These are phyloP conservation scores for Neoaliturus tenellus DNA, from an alignment of 2,888 invertebrate genomes.

Conservation along the genomic window DNA sequence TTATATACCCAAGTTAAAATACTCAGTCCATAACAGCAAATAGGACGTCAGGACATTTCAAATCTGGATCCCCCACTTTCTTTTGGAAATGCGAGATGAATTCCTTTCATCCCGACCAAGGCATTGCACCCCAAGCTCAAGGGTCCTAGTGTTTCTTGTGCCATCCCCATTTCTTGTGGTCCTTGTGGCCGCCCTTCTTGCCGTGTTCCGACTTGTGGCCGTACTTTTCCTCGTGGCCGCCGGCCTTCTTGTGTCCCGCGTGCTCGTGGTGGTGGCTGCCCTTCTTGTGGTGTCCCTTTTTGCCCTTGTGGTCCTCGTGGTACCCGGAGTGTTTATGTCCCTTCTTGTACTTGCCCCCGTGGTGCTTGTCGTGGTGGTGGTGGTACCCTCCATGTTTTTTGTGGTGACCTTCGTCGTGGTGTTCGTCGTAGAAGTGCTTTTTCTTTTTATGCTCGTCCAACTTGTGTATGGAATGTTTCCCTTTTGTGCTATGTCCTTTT, in stretches of 20 bases:
- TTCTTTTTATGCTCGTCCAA: slow-evolving; percentile 91
- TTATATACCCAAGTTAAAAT: too few species aligned
- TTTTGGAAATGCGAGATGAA: too few species aligned
- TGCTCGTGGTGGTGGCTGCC: slow-evolving; percentile 88
- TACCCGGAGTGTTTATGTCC: slow-evolving; percentile 87
- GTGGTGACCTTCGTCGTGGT: slow-evolving; percentile 88
- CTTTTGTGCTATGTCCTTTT: slow-evolving; percentile 91
- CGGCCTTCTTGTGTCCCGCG: slow-evolving; percentile 86
- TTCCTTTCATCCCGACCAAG: too few species aligned
- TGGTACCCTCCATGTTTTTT: slow-evolving; percentile 87
- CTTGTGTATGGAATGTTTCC: slow-evolving; percentile 90
- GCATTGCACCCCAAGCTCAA: too few species aligned
- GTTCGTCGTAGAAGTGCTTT: slow-evolving; percentile 91
- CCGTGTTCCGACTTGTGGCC: slow-evolving; percentile 84
- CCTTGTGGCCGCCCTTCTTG: slow-evolving; percentile 87
- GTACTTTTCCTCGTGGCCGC: slow-evolving; percentile 86
- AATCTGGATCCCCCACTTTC: too few species aligned
- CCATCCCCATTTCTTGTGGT: slow-evolving; percentile 87
- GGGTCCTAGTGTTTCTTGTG: slow-evolving; percentile 72
- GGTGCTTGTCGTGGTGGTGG: slow-evolving; percentile 87
- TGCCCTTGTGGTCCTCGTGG: slow-evolving; percentile 86
- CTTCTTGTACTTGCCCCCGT: slow-evolving; percentile 88
- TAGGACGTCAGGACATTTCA: too few species aligned
- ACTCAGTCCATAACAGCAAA: too few species aligned
- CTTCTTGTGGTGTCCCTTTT: slow-evolving; percentile 87